Base-by-base conservation (phyloP, 2,888 invertebrate genomes). In the Plebejus argus region DNA sequence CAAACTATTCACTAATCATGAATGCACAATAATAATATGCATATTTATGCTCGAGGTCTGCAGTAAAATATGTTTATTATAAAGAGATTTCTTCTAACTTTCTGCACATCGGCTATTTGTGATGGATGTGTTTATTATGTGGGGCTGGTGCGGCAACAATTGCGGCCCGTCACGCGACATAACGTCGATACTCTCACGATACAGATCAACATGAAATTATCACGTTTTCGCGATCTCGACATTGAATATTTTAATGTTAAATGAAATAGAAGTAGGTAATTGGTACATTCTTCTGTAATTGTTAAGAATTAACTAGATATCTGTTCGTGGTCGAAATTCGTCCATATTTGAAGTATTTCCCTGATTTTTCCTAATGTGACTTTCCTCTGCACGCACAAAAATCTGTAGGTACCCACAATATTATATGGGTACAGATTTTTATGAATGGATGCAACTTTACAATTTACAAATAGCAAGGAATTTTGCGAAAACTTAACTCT, bases 91-190 rank as follows among this genome's bases (percentile, higher is more conserved):
- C 58, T 66, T 18, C 66, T n/a, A 66, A 66, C 66, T 66, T 66
- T 66, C 66, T 66, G 28, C 66, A 66, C 66, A 66, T 18, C 28
- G 66, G 66, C 66, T 33, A 18, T 66, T 28, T 66, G 28, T 66
- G 66, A 33, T 66, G 4, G 66, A 66, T 66, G 66, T 33, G 66
- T 66, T 66, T 33, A 66, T 66, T 66, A 66, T 66, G 66, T 66
- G 28, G 28, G 15, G 28, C 28, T 66, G 23, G 66, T 66, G 5
- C 28, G 23, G 66, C 28, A 28, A 28, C 28, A 66, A 66, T 66
- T 33, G 66, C 28, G 66, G 28, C 66, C 4, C 15, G 28, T 66
- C 66, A 66, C 66, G 66, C 66, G 2, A 66, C 2, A 66, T 66
- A 66, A 45, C 23, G 66, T 33, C 28, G 66, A 66, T 66, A 23